Conservation (phyloP, 1,140 invertebrate species). For the Lethrus apterus region DNA sequence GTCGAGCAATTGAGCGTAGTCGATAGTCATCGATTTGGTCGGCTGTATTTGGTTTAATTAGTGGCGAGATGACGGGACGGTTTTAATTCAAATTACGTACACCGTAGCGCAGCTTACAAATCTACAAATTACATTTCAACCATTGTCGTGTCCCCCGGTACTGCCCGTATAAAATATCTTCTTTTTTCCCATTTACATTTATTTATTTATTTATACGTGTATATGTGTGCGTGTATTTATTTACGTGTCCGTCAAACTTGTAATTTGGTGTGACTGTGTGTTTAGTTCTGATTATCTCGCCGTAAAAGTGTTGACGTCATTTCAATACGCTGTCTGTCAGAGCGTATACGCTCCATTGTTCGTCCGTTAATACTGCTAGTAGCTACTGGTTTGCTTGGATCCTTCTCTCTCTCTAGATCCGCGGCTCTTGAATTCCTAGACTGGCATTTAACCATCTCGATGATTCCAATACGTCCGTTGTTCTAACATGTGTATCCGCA, state of each 20-base stretch:
- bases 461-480: constrained; percentile 11
- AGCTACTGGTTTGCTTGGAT: constrained; percentile 7
- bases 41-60: constrained; percentile 26
- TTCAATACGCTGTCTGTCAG: constrained; percentile 24
- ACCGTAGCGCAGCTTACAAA: constrained; percentile 21
- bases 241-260: constrained; percentile 21
- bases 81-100: constrained; percentile 27
- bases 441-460: constrained; percentile 13
- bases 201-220: constrained; percentile 15
- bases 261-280: constrained; percentile 25
- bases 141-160: constrained; percentile 17
- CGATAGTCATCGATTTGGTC: constrained; percentile 14
- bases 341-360: constrained; percentile 18
- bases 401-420: not conserved
- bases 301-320: constrained; percentile 22
- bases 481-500: no score
- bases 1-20: constrained; percentile 7
- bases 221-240: constrained; percentile 19
- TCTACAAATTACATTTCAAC: constrained; percentile 28
- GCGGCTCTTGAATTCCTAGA: constrained; percentile 11
- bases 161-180: constrained; percentile 17
- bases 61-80: constrained; percentile 25
- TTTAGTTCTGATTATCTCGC: constrained; percentile 23
- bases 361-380: constrained; percentile 23
- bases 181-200: constrained; percentile 16